Percentiles rank a stretch among this genome's conserved stretches.
Evolutionary conservation across 2,888 invertebrate genomes (phyloP).

Genomic region (Rhamnusium bicolor): DNA sequence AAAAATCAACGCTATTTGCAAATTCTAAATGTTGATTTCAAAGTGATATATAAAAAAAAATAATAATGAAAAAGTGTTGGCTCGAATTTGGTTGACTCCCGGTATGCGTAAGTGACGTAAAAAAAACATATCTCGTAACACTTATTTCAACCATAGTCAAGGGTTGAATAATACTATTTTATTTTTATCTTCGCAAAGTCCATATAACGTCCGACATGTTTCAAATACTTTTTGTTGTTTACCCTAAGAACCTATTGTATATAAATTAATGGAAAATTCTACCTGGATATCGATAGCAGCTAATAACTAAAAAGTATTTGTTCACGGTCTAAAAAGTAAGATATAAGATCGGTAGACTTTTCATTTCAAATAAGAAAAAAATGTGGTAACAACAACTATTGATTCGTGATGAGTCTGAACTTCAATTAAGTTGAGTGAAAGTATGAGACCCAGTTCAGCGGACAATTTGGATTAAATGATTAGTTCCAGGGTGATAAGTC

Average conservation of each 20-base stretch:
- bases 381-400: neutral
- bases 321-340: slow-evolving; percentile 12
- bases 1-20: too few species aligned
- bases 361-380: slow-evolving; percentile 12
- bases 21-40: too few species aligned
- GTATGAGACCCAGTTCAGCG: slow-evolving; percentile 12
- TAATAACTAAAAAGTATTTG: neutral
- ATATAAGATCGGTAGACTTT: neutral
- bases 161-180: too few species aligned
- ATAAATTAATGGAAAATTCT: neutral
- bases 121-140: too few species aligned
- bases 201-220: too few species aligned
- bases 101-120: too few species aligned
- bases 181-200: too few species aligned
- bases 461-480: neutral
- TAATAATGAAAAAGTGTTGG: too few species aligned
- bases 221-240: neutral
- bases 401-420: neutral
- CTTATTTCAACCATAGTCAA: too few species aligned
- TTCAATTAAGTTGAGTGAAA: slow-evolving; percentile 13
- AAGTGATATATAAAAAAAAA: too few species aligned
- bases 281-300: neutral
- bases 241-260: neutral
- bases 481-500: too few species aligned
- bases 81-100: too few species aligned